Percentiles rank a stretch among this genome's conserved stretches.
phyloP scores from a whole-genome alignment of 2,113 vertebrate species.

The Speoplatyrhinus poulsoni region DNA sequence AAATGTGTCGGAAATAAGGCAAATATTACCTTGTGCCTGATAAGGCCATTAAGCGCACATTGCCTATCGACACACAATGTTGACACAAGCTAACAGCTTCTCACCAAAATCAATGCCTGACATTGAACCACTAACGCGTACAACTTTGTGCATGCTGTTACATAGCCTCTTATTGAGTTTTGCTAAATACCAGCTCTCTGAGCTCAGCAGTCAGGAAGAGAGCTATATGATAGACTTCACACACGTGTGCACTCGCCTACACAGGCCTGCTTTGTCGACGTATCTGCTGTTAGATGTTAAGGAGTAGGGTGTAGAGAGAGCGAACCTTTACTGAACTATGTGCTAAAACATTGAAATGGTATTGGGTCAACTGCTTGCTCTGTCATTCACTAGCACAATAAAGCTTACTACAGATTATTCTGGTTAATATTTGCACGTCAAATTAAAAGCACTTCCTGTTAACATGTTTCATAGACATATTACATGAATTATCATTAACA shows the following conservation, averaged over 20 bases:
- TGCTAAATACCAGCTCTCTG: constrained; percentile 49
- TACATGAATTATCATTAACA: no score
- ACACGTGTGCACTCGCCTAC: constrained; percentile 5
- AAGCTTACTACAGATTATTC: no score
- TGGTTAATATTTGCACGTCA: no score
- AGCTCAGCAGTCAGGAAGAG: constrained; percentile 48
- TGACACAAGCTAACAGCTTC: constrained; percentile 24
- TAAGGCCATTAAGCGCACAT: constrained; percentile 16
- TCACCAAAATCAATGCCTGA: constrained; percentile 4
- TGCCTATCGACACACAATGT: constrained; percentile 1
- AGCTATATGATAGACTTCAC: constrained; percentile 31
- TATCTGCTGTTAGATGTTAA: constrained; percentile 14
- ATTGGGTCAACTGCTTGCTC: no score
- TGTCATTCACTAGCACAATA: no score
- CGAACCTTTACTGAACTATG: no score
- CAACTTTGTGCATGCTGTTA: constrained; percentile 12
- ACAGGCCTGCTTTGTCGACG: not conserved
- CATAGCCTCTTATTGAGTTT: constrained; percentile 13
- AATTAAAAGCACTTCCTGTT: no score
- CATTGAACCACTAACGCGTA: constrained; percentile 9
- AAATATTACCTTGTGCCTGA: constrained; percentile 13
- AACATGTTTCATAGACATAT: no score
- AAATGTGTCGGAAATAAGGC: constrained; percentile 21
- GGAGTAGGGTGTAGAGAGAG: constrained; percentile 23
- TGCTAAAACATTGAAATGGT: no score